Conservation (phyloP, 2,797 vertebrate genomes). For the Poeciliopsis turneri region DNA sequence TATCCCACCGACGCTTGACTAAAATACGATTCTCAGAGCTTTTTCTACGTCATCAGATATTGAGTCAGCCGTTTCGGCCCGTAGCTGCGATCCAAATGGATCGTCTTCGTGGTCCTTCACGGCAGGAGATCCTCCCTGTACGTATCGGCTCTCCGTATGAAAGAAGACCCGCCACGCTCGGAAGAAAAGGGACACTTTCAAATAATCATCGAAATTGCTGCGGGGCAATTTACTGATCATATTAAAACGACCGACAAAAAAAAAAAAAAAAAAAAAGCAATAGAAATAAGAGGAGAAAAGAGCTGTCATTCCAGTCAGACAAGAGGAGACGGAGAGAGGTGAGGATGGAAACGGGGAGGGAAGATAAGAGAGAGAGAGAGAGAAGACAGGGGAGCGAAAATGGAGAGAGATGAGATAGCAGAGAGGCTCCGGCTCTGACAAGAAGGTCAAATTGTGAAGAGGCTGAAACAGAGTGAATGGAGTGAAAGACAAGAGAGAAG, state of each 20-base stretch:
- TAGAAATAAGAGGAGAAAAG: conserved; percentile 8
- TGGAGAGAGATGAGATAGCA: conserved; percentile 49
- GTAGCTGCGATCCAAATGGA: not conserved
- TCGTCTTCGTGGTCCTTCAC: not conserved
- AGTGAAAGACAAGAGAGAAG: conserved; percentile 4
- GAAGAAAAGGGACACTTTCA: conserved; percentile 26
- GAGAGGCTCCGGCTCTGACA: conserved; percentile 1
- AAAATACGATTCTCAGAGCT: not conserved
- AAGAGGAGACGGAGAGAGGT: conserved; percentile 16
- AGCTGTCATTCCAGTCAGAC: conserved; percentile 26
- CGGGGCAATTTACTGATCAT: conserved; percentile 10
- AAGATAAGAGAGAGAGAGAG: conserved; percentile 44
- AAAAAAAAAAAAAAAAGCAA: conserved; percentile 2
- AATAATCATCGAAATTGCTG: conserved; percentile 31
- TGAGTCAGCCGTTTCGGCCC: not conserved
- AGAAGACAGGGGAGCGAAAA: conserved; percentile 36
- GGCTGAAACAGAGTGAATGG: conserved; percentile 30
- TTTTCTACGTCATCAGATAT: not conserved
- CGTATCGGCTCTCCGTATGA: not conserved
- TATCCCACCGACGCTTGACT: not conserved
- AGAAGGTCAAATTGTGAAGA: conserved; percentile 25
- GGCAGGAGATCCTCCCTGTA: conserved; percentile 36
- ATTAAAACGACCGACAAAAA: conserved; percentile 16
- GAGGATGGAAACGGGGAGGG: conserved; percentile 33
- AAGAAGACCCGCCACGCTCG: not conserved